A percentile compares a stretch with the other conserved stretches of the same genome.
These are phyloP conservation scores for Chrysopa pallens DNA, from an alignment of 1,140 invertebrate species.

Conservation along the genomic window DNA sequence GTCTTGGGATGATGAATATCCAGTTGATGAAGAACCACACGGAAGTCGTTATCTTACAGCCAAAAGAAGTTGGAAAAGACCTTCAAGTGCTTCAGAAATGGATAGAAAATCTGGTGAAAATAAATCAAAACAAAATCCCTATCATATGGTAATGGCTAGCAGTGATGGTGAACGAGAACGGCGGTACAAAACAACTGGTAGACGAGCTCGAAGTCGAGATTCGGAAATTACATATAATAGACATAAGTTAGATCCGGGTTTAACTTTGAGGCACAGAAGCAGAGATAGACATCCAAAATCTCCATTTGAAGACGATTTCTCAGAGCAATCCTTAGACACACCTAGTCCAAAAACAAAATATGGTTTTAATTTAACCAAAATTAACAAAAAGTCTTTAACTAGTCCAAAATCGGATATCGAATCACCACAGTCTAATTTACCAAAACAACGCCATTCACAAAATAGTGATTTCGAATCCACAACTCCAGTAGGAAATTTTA, in stretches of 20 bases:
- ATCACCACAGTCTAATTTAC: not conserved
- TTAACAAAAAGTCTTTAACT: slow-evolving; percentile 12
- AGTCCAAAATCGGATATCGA: not conserved
- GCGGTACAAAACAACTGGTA: slow-evolving; percentile 13
- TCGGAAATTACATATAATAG: slow-evolving; percentile 16
- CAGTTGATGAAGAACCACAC: slow-evolving; percentile 20
- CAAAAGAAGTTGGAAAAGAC: slow-evolving; percentile 38
- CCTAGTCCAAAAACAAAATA: not conserved
- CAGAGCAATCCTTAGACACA: slow-evolving; percentile 1
- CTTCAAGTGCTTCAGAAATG: slow-evolving; percentile 37
- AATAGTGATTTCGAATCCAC: not conserved
- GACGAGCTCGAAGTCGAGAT: slow-evolving; percentile 19
- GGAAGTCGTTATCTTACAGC: slow-evolving; percentile 24
- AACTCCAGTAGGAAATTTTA: not conserved
- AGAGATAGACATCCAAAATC: slow-evolving; percentile 1
- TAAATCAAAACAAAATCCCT: slow-evolving; percentile 16
- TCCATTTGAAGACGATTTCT: slow-evolving; percentile 12
- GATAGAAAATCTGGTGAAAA: slow-evolving; percentile 28
- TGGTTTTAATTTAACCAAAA: slow-evolving; percentile 5
- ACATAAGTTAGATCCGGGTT: slow-evolving; percentile 13
- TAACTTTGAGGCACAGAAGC: not conserved
- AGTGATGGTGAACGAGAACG: slow-evolving; percentile 20
- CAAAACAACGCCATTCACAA: not conserved
- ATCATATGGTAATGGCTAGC: slow-evolving; percentile 20
- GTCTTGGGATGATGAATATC: slow-evolving; percentile 33